Conservation (phyloP, 2,113 vertebrate species). For the Grammomys surdaster region DNA sequence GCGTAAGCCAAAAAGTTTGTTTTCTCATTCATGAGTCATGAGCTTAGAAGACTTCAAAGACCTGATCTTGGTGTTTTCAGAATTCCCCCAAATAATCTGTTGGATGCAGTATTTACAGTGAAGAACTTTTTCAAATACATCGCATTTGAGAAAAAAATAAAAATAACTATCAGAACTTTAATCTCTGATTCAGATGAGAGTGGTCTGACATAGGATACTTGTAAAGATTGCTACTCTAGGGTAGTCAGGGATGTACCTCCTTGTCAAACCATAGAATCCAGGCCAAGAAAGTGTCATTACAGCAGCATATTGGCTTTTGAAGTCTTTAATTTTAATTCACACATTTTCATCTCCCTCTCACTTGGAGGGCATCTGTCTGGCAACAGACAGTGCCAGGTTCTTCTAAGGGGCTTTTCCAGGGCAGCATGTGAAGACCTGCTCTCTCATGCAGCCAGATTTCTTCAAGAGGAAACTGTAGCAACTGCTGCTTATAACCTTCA, state of each 20-base stretch:
- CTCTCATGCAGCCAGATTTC: not conserved
- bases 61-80: not conserved
- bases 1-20: not conserved
- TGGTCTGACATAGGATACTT: not conserved
- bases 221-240: constrained; percentile 44
- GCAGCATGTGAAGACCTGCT: not conserved
- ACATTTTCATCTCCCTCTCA: constrained; percentile 11
- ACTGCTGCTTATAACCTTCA: not conserved
- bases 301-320: constrained; percentile 11
- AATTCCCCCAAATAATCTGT: not conserved
- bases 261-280: constrained; percentile 18
- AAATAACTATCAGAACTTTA: not conserved
- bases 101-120: not conserved
- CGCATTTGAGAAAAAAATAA: constrained; percentile 22
- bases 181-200: not conserved
- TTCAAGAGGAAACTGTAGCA: constrained; percentile 2
- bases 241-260: not conserved
- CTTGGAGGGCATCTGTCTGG: not conserved
- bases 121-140: not conserved
- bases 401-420: not conserved
- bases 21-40: constrained; percentile 36
- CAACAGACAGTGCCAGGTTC: not conserved
- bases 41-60: constrained; percentile 28
- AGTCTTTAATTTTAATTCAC: constrained; percentile 16
- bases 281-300: not conserved